phyloP scores from a whole-genome alignment of 2,797 vertebrate genomes.

The Scyliorhinus canicula region DNA sequence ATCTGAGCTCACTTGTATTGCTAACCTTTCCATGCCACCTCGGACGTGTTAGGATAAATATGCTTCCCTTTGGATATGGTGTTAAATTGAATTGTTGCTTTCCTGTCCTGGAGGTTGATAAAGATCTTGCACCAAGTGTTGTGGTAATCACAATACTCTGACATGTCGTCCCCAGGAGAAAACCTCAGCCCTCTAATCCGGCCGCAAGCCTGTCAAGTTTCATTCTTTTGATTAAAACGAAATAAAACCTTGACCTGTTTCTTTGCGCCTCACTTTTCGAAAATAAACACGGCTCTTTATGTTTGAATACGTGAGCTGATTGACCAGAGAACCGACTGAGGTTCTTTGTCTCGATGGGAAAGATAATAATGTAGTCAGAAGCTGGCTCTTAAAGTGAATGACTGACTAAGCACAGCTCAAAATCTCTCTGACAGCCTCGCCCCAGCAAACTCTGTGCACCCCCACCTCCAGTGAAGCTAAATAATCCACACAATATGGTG shows the following conservation, averaged over 20 bases:
- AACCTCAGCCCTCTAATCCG: not conserved
- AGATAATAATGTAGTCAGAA: not conserved
- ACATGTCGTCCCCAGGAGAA: constrained; percentile 7
- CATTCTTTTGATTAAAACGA: constrained; percentile 27
- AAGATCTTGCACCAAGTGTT: constrained; percentile 8
- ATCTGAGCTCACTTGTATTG: not conserved
- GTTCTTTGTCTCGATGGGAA: not conserved
- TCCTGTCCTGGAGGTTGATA: constrained; percentile 21
- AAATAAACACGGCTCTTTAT: constrained; percentile 3
- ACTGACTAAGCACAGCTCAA: not conserved
- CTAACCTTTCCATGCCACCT: not conserved
- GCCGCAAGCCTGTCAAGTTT: constrained; percentile 16
- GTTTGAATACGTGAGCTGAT: not conserved
- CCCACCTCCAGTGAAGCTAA: not conserved
- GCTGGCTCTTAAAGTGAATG: not conserved
- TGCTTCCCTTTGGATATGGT: constrained; percentile 9
- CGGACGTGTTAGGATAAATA: constrained; percentile 2
- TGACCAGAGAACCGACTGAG: not conserved
- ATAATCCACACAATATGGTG: too few relatives aligned
- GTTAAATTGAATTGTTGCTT: not conserved
- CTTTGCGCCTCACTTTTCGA: not conserved
- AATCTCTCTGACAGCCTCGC: not conserved
- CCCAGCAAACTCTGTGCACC: not conserved
- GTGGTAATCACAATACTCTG: constrained; percentile 12
- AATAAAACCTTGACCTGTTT: constrained; percentile 16